phyloP scores from a whole-genome alignment of 2,888 invertebrate genomes.

The Melikaiella ostensackeni region DNA sequence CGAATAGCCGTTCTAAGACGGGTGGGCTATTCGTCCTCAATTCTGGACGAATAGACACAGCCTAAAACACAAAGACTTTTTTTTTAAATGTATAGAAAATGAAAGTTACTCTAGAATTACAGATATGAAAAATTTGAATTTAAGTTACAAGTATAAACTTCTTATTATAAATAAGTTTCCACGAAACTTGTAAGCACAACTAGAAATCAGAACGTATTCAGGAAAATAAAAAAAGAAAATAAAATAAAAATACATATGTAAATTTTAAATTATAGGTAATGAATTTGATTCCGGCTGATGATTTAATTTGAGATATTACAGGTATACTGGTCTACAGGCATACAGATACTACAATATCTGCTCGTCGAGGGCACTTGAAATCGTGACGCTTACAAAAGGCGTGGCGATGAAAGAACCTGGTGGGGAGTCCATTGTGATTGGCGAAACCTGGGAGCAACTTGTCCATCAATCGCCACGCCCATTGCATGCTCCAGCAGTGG shows the following conservation, averaged over 20 bases:
- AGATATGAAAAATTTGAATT: too few species aligned
- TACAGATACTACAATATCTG: background rate
- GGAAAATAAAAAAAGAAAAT: background rate
- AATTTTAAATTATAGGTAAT: background rate
- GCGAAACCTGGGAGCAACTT: constrained; percentile 19
- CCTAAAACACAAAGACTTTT: too few species aligned
- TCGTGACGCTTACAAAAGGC: constrained; percentile 16
- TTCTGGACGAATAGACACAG: too few species aligned
- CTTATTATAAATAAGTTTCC: background rate
- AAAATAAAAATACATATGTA: background rate
- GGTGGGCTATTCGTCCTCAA: too few species aligned
- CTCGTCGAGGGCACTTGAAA: background rate
- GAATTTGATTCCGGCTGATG: background rate
- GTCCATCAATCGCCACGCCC: constrained; percentile 50
- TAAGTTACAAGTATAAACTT: background rate
- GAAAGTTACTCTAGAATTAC: too few species aligned
- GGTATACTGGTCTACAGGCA: too few species aligned
- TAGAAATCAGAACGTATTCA: background rate
- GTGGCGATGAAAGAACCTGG: background rate
- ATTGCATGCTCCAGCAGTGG: constrained; percentile 52
- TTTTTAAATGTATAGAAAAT: too few species aligned
- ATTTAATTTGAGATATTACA: background rate
- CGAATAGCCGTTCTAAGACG: too few species aligned
- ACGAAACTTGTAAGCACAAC: background rate
- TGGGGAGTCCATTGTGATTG: constrained; percentile 17